Percentiles rank a stretch among this genome's conserved stretches.
Conservation (phyloP, 1,140 invertebrate genomes). For the Drosophila prosaltans region DNA sequence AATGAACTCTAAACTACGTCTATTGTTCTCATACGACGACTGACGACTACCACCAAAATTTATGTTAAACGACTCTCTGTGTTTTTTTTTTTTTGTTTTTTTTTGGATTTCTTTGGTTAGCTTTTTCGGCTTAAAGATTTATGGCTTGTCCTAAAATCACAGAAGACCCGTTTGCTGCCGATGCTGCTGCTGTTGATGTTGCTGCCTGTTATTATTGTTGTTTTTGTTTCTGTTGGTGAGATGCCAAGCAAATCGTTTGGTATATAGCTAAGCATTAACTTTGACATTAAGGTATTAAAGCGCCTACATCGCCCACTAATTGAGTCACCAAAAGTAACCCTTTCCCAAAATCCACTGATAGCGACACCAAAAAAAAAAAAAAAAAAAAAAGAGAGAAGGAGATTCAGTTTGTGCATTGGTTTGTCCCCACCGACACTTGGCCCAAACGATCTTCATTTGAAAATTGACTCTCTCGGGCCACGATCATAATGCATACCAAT, state of each 20-base stretch:
- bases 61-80: constrained; percentile 63
- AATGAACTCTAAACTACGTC: constrained; percentile 63
- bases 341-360: constrained; percentile 23
- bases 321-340: constrained; percentile 57
- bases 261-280: constrained; percentile 48
- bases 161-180: constrained; percentile 69
- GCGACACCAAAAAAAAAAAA: constrained; percentile 14
- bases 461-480: constrained; percentile 57
- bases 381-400: not conserved
- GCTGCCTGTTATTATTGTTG: constrained; percentile 19
- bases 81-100: not conserved
- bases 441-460: constrained; percentile 45
- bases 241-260: constrained; percentile 69
- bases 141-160: constrained; percentile 77
- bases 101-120: constrained; percentile 32
- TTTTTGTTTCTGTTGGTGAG: constrained; percentile 36
- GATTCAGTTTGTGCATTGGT: constrained; percentile 35
- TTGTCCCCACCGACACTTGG: constrained; percentile 32
- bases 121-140: constrained; percentile 62
- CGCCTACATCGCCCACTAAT: constrained; percentile 80
- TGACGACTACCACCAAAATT: constrained; percentile 64
- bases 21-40: constrained; percentile 56
- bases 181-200: constrained; percentile 36
- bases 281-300: constrained; percentile 75
- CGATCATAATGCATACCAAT: constrained; percentile 81